phyloP scores from a whole-genome alignment of 2,888 invertebrate genomes.

The Temnothorax unifasciatus region DNA sequence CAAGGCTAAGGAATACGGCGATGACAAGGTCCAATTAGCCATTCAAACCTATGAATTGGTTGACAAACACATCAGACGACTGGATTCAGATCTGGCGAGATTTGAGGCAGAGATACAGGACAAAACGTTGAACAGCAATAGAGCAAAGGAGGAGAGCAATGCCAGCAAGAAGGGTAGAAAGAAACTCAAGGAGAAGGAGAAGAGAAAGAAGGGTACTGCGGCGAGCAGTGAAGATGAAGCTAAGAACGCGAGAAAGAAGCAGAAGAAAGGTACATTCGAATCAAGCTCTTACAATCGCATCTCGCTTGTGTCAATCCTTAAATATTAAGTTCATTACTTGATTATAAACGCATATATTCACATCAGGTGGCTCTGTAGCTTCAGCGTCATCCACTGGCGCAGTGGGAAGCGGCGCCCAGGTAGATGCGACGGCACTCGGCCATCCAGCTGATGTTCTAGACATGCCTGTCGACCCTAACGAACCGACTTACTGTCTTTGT shows the following conservation, averaged over 20 bases:
- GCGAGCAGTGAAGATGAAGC: slow-evolving; percentile 85
- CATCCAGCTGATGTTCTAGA: slow-evolving; percentile 96
- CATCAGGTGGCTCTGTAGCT: slow-evolving; percentile 79
- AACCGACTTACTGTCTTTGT: slow-evolving; percentile 99
- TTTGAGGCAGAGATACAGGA: slow-evolving; percentile 99
- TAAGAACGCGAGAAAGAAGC: slow-evolving; percentile 87
- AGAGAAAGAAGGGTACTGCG: slow-evolving; percentile 87
- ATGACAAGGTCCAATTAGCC: slow-evolving; percentile 98
- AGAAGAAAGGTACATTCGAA: slow-evolving; percentile 87
- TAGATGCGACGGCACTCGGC: slow-evolving; percentile 86
- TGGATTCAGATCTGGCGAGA: slow-evolving; percentile 98
- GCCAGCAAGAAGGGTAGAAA: slow-evolving; percentile 92
- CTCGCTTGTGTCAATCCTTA: not conserved
- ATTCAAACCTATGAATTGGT: slow-evolving; percentile 99
- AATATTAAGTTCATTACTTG: slow-evolving; percentile 34
- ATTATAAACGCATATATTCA: slow-evolving; percentile 27
- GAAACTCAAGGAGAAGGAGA: slow-evolving; percentile 90
- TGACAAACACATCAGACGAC: slow-evolving; percentile 97
- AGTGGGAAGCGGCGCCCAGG: slow-evolving; percentile 84
- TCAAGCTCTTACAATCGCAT: not conserved
- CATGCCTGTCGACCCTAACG: slow-evolving; percentile 98
- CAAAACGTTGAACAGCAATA: slow-evolving; percentile 93
- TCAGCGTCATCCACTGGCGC: slow-evolving; percentile 83
- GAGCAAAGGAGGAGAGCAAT: slow-evolving; percentile 89
- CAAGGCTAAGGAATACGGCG: slow-evolving; percentile 98